A percentile compares a stretch with the other conserved stretches of the same genome.
Conservation (phyloP, 2,113 vertebrate species). For the Protobothrops flavoviridis region DNA sequence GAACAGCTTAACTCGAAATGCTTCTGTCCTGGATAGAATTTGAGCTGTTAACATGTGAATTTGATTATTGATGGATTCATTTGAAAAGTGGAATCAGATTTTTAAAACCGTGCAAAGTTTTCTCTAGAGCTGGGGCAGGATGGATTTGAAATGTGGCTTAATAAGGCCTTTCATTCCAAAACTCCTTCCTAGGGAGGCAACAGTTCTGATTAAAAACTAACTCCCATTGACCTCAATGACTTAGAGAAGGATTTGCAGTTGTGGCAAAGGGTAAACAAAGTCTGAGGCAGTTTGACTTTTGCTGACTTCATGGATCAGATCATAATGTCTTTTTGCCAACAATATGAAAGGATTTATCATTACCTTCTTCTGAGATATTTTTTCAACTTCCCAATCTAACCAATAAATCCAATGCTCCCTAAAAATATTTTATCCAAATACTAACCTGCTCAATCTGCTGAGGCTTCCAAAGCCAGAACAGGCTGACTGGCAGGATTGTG, state of each 20-base stretch:
- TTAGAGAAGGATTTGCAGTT: neutral
- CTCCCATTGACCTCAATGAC: neutral
- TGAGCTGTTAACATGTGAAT: slow-evolving; percentile 1
- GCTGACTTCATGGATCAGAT: neutral
- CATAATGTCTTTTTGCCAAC: neutral
- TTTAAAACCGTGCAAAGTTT: neutral
- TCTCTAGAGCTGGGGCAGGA: neutral
- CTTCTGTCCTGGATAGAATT: neutral
- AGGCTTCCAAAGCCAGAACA: neutral
- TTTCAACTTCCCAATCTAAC: neutral
- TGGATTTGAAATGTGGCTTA: neutral
- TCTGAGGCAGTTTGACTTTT: neutral
- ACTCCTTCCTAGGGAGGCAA: neutral
- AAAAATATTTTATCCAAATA: neutral
- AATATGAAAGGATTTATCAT: neutral
- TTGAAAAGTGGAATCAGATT: neutral
- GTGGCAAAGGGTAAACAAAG: neutral
- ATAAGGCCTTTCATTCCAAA: neutral
- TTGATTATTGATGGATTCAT: neutral
- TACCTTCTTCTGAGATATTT: neutral
- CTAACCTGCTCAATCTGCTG: neutral
- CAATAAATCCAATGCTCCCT: neutral
- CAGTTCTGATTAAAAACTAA: neutral
- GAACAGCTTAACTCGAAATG: neutral
- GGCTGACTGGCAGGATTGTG: neutral